Evolutionary conservation across 2,113 vertebrate species (phyloP).

Genomic region (Podilymbus podiceps): DNA sequence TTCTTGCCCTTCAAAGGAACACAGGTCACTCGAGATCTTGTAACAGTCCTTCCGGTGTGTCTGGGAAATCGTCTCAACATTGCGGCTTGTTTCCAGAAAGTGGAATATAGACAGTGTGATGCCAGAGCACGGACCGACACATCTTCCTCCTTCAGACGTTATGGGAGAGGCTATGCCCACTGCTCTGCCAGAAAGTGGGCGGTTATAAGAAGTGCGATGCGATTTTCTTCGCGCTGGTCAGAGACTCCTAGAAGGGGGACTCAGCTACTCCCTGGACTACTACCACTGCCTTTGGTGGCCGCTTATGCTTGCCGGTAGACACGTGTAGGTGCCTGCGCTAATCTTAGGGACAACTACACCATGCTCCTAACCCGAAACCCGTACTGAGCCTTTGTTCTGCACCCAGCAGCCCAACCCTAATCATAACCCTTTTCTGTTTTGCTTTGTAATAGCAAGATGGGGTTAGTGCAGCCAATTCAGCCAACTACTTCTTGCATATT

Average conservation of each 20-base stretch:
- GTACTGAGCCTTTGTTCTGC: background rate
- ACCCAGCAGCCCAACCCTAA: background rate
- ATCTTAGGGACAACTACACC: background rate
- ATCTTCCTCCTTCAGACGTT: background rate
- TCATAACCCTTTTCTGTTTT: background rate
- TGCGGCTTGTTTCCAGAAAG: background rate
- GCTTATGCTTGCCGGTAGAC: background rate
- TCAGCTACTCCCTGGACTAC: background rate
- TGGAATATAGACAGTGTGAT: background rate
- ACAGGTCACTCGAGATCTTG: background rate
- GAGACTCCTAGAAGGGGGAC: background rate
- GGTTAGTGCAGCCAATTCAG: background rate
- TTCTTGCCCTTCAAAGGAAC: background rate
- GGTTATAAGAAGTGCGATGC: background rate
- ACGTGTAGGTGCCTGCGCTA: accelerated
- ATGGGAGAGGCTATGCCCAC: background rate
- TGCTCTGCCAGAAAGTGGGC: background rate
- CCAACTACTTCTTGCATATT: background rate
- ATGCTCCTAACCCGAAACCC: background rate
- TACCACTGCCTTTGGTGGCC: background rate
- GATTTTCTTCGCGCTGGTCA: background rate
- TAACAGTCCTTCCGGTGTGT: background rate
- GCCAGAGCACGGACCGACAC: background rate
- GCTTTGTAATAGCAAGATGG: background rate
- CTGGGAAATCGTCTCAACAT: background rate